phyloP scores from a whole-genome alignment of 2,888 invertebrate species.

The Oscheius sp. region DNA sequence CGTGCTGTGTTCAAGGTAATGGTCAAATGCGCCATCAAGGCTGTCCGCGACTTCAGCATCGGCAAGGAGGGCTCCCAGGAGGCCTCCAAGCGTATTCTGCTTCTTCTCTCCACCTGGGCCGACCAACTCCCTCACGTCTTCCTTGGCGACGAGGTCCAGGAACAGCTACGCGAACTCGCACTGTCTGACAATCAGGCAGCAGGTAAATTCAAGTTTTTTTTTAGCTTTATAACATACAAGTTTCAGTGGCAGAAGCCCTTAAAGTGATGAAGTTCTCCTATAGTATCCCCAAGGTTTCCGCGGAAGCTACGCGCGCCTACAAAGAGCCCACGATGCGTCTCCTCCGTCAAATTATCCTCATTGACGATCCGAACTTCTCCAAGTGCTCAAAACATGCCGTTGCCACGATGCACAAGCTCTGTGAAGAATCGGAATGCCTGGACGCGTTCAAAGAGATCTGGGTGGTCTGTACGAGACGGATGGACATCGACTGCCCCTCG shows the following conservation, averaged over 20 bases:
- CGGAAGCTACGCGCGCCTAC: not conserved
- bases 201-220: slow-evolving; percentile 7
- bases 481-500: slow-evolving; percentile 7
- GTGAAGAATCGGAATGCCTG: not conserved
- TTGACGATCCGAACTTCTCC: slow-evolving; percentile 14
- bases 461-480: not conserved
- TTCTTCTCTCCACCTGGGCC: not conserved
- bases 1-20: slow-evolving; percentile 4
- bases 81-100: not conserved
- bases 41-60: slow-evolving; percentile 6
- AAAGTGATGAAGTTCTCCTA: not conserved
- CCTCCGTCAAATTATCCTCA: not conserved
- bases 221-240: not conserved
- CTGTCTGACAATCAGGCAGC: not conserved
- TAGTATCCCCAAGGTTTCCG: slow-evolving; percentile 6
- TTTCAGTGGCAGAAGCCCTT: not conserved
- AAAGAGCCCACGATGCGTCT: not conserved
- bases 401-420: slow-evolving; percentile 1
- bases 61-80: not conserved
- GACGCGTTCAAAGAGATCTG: slow-evolving; percentile 1
- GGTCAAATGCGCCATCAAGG: not conserved
- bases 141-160: slow-evolving; percentile 5
- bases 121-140: slow-evolving; percentile 18
- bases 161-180: not conserved
- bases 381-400: slow-evolving; percentile 12